phyloP scores from a whole-genome alignment of 1,140 invertebrate species.

The Sarcophaga bullata region DNA sequence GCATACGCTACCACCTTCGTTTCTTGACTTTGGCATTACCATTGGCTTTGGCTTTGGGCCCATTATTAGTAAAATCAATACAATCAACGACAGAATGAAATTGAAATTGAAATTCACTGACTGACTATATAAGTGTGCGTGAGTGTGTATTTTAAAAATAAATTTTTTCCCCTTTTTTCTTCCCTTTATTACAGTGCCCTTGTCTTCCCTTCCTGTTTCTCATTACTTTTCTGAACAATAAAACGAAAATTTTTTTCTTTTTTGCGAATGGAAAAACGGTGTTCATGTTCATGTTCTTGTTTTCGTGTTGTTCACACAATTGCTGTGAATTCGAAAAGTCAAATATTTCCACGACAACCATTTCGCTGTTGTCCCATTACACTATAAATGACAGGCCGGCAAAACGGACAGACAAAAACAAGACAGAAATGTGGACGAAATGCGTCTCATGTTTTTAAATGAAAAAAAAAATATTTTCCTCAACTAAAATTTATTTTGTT shows the following conservation, averaged over 20 bases:
- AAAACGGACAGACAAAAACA: too few relatives aligned
- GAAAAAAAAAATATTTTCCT: too few relatives aligned
- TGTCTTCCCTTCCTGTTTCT: too few relatives aligned
- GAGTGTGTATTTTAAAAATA: too few relatives aligned
- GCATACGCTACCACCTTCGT: too few relatives aligned
- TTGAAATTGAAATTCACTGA: neutral
- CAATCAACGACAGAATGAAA: neutral
- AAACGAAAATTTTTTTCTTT: neutral
- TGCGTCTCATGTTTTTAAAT: too few relatives aligned
- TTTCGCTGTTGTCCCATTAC: constrained; percentile 7
- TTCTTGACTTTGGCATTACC: too few relatives aligned
- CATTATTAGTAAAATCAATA: constrained; percentile 17
- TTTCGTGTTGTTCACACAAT: neutral
- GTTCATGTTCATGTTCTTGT: neutral
- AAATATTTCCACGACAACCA: constrained; percentile 36
- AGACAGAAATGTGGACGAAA: too few relatives aligned
- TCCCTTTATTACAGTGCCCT: neutral
- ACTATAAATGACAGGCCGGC: neutral
- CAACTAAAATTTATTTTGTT: too few relatives aligned
- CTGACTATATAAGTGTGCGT: neutral
- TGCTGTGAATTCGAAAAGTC: constrained; percentile 36
- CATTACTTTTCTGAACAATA: too few relatives aligned
- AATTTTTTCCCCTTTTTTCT: neutral
- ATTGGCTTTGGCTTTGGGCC: too few relatives aligned
- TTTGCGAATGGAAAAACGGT: neutral